A percentile compares a stretch with the other conserved stretches of the same genome.
Evolutionary conservation across 1,140 invertebrate genomes (phyloP).

Genomic region (Aphelenchoides fujianensis): DNA sequence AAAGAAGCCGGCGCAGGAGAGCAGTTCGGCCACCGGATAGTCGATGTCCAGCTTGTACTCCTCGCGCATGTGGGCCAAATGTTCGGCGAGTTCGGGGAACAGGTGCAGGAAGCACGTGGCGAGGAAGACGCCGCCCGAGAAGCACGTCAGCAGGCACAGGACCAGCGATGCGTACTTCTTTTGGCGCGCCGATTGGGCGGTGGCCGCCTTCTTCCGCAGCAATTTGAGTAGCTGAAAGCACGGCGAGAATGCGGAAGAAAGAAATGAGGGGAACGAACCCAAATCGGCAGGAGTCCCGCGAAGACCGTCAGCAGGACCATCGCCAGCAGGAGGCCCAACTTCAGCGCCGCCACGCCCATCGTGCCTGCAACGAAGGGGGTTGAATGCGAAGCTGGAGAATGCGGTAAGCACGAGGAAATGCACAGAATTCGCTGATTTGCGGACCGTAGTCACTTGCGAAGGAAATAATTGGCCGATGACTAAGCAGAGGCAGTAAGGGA

Average conservation of each 20-base stretch:
- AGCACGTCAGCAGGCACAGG: conserved; percentile 71
- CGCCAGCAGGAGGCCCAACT: conserved; percentile 39
- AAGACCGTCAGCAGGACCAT: conserved; percentile 48
- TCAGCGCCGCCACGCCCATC: conserved; percentile 47
- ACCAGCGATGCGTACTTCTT: conserved; percentile 45
- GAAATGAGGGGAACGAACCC: conserved; percentile 33
- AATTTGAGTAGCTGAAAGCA: conserved; percentile 37
- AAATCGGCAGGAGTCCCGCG: conserved; percentile 43
- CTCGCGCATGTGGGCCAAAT: conserved; percentile 33
- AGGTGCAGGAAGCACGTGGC: conserved; percentile 78
- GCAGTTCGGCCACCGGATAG: conserved; percentile 72
- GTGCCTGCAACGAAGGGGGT: too few relatives aligned
- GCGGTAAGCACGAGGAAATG: too few relatives aligned
- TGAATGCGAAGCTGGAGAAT: too few relatives aligned
- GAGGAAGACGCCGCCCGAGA: conserved; percentile 78
- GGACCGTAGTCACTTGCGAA: too few relatives aligned
- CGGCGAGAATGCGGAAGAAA: conserved; percentile 17
- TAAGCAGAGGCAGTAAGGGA: too few relatives aligned
- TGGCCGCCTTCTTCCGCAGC: conserved; percentile 50
- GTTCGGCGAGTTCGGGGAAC: conserved; percentile 72
- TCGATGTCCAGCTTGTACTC: conserved; percentile 27
- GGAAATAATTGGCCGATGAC: too few relatives aligned
- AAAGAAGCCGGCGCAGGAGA: conserved; percentile 77
- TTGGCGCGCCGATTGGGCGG: conserved; percentile 31
- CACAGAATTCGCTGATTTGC: too few relatives aligned